Conservation (phyloP, 2,888 invertebrate species). For the Zygaena filipendulae region DNA sequence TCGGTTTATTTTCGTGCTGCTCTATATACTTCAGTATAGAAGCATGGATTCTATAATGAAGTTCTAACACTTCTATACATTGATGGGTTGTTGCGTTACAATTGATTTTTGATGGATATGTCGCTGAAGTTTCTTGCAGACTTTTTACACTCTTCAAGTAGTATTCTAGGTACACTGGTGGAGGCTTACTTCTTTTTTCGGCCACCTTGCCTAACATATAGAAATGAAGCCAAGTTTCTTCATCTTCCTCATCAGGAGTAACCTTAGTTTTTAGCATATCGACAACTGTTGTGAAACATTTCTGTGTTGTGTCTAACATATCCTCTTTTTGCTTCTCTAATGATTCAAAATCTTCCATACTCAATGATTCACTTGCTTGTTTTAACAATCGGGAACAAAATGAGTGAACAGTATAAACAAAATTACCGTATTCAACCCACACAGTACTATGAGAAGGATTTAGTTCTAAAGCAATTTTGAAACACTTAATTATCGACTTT, state of each 20-base stretch:
- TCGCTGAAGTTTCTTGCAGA: constrained; percentile 82
- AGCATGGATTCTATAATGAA: constrained; percentile 86
- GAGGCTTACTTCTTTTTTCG: constrained; percentile 84
- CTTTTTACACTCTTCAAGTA: constrained; percentile 83
- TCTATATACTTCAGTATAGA: constrained; percentile 90
- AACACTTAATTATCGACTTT: constrained; percentile 82
- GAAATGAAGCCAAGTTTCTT: constrained; percentile 92
- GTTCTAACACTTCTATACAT: constrained; percentile 89
- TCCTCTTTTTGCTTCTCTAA: constrained; percentile 82
- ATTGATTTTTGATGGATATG: constrained; percentile 87
- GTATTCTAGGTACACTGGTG: constrained; percentile 79
- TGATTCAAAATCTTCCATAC: constrained; percentile 78
- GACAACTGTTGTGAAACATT: constrained; percentile 80
- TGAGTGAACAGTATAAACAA: constrained; percentile 91
- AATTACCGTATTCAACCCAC: constrained; percentile 92
- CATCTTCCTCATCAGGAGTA: constrained; percentile 70
- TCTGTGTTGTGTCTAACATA: constrained; percentile 80
- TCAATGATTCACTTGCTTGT: constrained; percentile 79
- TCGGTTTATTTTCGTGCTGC: constrained; percentile 76
- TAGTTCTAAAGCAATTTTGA: constrained; percentile 80
- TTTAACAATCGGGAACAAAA: constrained; percentile 89
- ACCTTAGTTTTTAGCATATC: constrained; percentile 65
- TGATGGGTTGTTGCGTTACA: constrained; percentile 86
- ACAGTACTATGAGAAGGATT: constrained; percentile 79
- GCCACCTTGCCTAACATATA: constrained; percentile 97